Conservation (phyloP, 1,140 invertebrate genomes). For the Trichonephila clavipes region DNA sequence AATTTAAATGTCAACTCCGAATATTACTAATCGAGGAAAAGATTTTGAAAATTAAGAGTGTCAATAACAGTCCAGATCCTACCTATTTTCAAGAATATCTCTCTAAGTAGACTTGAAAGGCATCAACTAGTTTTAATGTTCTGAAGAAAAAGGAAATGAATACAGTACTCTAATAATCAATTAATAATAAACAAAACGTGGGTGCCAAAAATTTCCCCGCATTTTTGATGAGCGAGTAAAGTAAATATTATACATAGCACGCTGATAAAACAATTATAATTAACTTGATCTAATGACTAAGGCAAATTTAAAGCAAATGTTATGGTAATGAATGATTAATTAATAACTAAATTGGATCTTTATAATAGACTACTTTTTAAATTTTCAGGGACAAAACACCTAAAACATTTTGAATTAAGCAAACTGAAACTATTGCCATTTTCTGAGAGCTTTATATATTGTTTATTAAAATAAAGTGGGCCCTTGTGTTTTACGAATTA, state of each 20-base stretch:
- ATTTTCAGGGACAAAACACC: slow-evolving; percentile 9
- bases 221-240: neutral
- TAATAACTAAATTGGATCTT: neutral
- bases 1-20: too few relatives aligned
- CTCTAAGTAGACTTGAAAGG: too few relatives aligned
- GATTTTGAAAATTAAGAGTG: too few relatives aligned
- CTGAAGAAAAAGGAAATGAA: too few relatives aligned
- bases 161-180: neutral
- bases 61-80: too few relatives aligned
- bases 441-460: neutral
- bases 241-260: neutral
- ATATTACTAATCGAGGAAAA: too few relatives aligned
- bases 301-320: neutral
- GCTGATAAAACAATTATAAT: neutral
- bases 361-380: neutral
- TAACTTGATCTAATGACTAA: neutral
- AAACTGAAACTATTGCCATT: slow-evolving; percentile 45
- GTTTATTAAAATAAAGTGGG: too few relatives aligned
- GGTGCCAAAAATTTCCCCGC: neutral
- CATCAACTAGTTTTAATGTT: too few relatives aligned
- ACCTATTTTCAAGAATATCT: too few relatives aligned
- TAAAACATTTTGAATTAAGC: slow-evolving; percentile 56
- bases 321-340: neutral
- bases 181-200: slow-evolving; percentile 22
- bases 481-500: too few relatives aligned